Evolutionary conservation across 2,113 vertebrate species (phyloP), one percentile per base, ranked within the genome.

Genomic region (Numida meleagris): DNA sequence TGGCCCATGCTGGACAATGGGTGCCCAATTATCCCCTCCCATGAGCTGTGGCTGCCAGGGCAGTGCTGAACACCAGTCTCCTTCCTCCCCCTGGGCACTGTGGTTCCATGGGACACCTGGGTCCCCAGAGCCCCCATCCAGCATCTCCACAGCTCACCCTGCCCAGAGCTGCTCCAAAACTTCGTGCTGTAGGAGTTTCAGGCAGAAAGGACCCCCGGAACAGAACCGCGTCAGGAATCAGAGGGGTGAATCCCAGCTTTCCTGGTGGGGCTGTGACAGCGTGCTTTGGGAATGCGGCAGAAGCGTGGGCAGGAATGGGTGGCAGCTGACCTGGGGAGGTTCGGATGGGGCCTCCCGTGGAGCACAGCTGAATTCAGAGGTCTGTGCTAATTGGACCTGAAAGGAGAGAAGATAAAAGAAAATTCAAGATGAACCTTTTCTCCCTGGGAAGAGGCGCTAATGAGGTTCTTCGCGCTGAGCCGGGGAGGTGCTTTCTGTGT

Each of bases 171-270:
- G 50, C 38, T 38, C 21, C 40, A 65, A 38, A 10, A 1, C 46
- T 23, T 13, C 8, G 0, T 2, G 0, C 0, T 1, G 5, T 11
- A 1, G 3, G 18, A 14, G 31, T 25, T 67, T 40, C 18, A 3
- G 83, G 76, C 43, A 51, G 57, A 82, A 71, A 61, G 40, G 21
- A 24, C n/a, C 85, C 36, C 77, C 74, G 68, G 57, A 79, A 74
- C 78, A 34, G 81, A 68, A 81, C 90, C 65, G 81, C 38, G 58
- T 50, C n/a, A 1, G 45, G 11, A 0, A 74, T 53, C 66, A 1
- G 81, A 50, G 31, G 3, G 66, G 74, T 36, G 66, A 93, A 84
- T 79, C 81, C 71, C 21, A 0, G n/a, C 63, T 66, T 58, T 63
- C 93, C 58, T 7, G 10, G 67, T 36, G 63, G 75, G 72, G 1